Percentiles rank a stretch among this genome's conserved stretches.
Conservation (phyloP, 2,113 vertebrate species). For the Psammodynastes pulverulentus region DNA sequence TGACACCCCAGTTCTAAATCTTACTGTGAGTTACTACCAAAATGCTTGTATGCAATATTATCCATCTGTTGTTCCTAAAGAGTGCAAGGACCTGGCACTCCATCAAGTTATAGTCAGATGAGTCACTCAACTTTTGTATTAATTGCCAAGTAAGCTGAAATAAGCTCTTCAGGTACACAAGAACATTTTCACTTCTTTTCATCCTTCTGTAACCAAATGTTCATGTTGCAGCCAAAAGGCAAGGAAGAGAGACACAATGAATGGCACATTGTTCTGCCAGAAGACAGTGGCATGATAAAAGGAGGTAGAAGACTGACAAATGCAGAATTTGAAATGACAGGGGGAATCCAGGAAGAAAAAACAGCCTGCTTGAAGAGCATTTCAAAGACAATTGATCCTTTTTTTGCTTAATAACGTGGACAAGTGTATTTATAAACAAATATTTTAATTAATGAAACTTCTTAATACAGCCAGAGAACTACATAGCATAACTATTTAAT, state of each 20-base stretch:
- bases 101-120: constrained; percentile 1
- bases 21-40: neutral
- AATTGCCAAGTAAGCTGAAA: neutral
- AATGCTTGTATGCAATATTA: neutral
- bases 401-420: neutral
- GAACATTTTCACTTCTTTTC: neutral
- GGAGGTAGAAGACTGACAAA: neutral
- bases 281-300: neutral
- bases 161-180: neutral
- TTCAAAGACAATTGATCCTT: neutral
- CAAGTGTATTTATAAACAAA: neutral
- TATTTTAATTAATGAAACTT: neutral
- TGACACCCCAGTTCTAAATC: neutral
- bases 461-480: neutral
- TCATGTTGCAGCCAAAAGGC: neutral
- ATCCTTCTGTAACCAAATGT: neutral
- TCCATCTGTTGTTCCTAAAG: neutral
- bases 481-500: neutral
- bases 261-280: neutral
- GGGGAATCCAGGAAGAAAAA: neutral
- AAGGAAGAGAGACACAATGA: neutral
- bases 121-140: neutral
- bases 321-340: neutral
- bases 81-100: neutral
- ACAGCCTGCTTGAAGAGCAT: neutral